Evolutionary conservation across 92 coral and sea anemone species (phyloP).

Genomic region (Porites divaricata): DNA sequence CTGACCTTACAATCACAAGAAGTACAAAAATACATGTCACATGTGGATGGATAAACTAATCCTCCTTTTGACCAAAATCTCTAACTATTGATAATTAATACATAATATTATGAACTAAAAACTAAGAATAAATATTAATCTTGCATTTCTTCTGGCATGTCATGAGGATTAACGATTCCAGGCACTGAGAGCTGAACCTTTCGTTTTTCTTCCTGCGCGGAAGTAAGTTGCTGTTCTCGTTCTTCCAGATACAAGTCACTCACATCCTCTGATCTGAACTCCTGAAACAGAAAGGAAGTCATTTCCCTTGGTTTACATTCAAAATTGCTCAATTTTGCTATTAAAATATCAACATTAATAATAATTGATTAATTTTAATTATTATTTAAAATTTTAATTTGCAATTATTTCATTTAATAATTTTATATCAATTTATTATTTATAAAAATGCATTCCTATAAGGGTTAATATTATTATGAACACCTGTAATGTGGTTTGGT

Average conservation of each 20-base stretch:
- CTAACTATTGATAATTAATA: slow-evolving; percentile 37
- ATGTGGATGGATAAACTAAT: slow-evolving; percentile 8
- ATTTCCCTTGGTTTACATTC: neutral
- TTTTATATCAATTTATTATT: too few relatives aligned
- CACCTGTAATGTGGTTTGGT: too few relatives aligned
- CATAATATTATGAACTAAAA: slow-evolving; percentile 28
- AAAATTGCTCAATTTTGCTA: too few relatives aligned
- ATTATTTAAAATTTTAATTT: too few relatives aligned
- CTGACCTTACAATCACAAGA: slow-evolving; percentile 7
- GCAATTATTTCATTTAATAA: too few relatives aligned
- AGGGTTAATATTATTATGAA: too few relatives aligned
- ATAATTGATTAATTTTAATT: too few relatives aligned
- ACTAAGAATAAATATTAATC: slow-evolving; percentile 66
- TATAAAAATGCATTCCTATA: too few relatives aligned
- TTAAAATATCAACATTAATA: too few relatives aligned
- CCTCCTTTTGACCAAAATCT: slow-evolving; percentile 36
- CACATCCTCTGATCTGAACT: slow-evolving; percentile 90
- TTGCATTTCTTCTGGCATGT: slow-evolving; percentile 99
- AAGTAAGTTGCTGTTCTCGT: slow-evolving; percentile 79
- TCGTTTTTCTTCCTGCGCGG: slow-evolving; percentile 96
- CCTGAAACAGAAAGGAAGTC: slow-evolving; percentile 50
- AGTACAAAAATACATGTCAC: slow-evolving; percentile 41
- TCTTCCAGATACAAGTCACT: slow-evolving; percentile 91
- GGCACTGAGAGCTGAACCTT: slow-evolving; percentile 95
- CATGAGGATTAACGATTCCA: slow-evolving; percentile 97